phyloP scores from a whole-genome alignment of 2,797 vertebrate species.

The Melanotaenia maccullochi region DNA sequence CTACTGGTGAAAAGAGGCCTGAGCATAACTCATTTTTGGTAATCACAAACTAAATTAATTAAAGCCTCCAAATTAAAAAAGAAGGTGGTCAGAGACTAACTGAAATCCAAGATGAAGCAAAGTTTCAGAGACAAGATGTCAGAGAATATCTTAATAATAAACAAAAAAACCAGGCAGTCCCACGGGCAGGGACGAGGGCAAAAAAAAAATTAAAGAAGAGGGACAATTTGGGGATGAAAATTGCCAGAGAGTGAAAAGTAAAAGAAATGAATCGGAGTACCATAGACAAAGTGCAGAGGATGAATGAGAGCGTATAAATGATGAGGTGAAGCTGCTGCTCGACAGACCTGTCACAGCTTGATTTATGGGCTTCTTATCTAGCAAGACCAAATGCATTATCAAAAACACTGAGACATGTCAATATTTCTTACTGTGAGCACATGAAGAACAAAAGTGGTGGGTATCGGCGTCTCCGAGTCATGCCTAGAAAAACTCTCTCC shows the following conservation, averaged over 20 bases:
- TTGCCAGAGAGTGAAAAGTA: constrained; percentile 37
- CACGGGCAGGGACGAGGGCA: constrained; percentile 50
- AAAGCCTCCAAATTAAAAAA: constrained; percentile 14
- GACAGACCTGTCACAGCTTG: constrained; percentile 58
- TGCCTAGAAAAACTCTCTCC: constrained; percentile 43
- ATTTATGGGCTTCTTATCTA: constrained; percentile 64
- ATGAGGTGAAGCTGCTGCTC: constrained; percentile 59
- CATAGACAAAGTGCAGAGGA: constrained; percentile 33
- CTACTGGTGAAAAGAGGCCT: not conserved
- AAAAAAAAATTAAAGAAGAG: constrained; percentile 12
- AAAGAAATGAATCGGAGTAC: constrained; percentile 33
- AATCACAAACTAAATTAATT: constrained; percentile 33
- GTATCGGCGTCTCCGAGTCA: constrained; percentile 52
- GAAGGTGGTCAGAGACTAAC: constrained; percentile 25
- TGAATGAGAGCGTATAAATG: constrained; percentile 48
- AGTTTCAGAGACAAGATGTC: constrained; percentile 32
- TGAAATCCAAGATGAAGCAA: constrained; percentile 30
- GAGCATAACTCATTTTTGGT: not conserved
- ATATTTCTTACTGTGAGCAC: constrained; percentile 59
- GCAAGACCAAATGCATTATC: constrained; percentile 65
- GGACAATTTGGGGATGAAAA: constrained; percentile 41
- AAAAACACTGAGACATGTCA: constrained; percentile 66
- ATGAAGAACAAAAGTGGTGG: constrained; percentile 42
- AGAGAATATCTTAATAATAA: constrained; percentile 18
- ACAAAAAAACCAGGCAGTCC: constrained; percentile 49